These are phyloP conservation scores for Petroica traversi DNA, from an alignment of 2,113 vertebrate genomes.

Conservation along the genomic window DNA sequence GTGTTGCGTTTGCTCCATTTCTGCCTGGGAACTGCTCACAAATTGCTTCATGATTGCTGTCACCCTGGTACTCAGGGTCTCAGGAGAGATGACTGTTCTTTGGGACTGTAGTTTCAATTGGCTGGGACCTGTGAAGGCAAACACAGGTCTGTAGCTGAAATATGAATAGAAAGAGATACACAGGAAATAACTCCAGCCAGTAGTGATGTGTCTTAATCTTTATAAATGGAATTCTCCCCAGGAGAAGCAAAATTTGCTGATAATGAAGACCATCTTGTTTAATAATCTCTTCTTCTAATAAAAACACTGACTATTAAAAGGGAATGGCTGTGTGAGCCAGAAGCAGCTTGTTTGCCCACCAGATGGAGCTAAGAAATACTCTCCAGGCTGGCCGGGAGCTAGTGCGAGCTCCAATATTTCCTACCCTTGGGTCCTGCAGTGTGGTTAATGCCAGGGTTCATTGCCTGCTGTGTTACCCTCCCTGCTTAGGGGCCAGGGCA, in stretches of 20 bases:
- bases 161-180: background rate
- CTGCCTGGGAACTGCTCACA: background rate
- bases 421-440: background rate
- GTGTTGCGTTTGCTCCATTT: background rate
- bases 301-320: background rate
- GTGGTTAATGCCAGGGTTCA: background rate
- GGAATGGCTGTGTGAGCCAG: background rate
- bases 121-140: background rate
- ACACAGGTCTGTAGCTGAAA: background rate
- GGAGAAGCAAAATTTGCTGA: background rate
- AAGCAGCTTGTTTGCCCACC: background rate
- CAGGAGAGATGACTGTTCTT: background rate
- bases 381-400: rapidly evolving
- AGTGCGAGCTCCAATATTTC: background rate
- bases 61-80: background rate
- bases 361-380: background rate
- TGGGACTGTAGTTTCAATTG: background rate
- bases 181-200: background rate
- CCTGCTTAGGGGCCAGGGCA: background rate
- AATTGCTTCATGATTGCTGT: background rate
- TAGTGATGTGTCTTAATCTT: background rate
- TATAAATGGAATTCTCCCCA: background rate
- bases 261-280: background rate
- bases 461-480: background rate
- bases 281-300: background rate